Evolutionary conservation across 2,888 invertebrate species (phyloP).

Genomic region (Nomada goodeniana): DNA sequence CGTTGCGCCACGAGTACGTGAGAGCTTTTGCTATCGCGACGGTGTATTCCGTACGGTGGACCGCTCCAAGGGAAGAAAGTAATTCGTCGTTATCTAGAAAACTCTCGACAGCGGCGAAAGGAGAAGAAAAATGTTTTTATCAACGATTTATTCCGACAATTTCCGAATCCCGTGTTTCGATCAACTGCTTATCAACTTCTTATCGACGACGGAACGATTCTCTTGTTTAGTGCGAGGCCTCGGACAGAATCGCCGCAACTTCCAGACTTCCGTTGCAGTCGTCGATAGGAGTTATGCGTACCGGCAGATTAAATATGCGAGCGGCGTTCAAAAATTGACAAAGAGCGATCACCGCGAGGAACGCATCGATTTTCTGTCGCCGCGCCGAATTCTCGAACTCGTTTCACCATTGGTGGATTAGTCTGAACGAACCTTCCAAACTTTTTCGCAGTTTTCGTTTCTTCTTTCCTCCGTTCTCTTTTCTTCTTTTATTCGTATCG

Average conservation of each 20-base stretch:
- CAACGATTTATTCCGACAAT: constrained; percentile 37
- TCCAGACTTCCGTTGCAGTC: constrained; percentile 24
- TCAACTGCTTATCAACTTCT: neutral
- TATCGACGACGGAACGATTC: constrained; percentile 35
- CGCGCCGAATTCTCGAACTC: neutral
- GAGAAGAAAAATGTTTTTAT: neutral
- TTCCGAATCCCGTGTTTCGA: neutral
- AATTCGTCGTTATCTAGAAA: constrained; percentile 37
- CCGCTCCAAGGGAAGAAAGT: constrained; percentile 21
- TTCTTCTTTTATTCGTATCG: no score
- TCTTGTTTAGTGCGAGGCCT: constrained; percentile 56
- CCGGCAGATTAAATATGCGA: constrained; percentile 32
- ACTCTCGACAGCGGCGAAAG: neutral
- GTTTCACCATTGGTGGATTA: neutral
- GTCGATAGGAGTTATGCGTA: constrained; percentile 32
- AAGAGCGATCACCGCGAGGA: neutral
- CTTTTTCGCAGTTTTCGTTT: no score
- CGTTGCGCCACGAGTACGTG: constrained; percentile 8
- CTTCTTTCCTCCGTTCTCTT: no score
- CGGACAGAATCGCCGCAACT: constrained; percentile 58
- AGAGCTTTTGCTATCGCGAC: constrained; percentile 24
- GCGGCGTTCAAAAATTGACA: constrained; percentile 24
- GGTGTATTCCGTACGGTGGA: constrained; percentile 22
- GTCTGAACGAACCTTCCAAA: neutral
- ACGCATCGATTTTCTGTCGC: no score